Base-by-base conservation (phyloP, 2,797 vertebrate genomes). In the Botia kubotai region DNA sequence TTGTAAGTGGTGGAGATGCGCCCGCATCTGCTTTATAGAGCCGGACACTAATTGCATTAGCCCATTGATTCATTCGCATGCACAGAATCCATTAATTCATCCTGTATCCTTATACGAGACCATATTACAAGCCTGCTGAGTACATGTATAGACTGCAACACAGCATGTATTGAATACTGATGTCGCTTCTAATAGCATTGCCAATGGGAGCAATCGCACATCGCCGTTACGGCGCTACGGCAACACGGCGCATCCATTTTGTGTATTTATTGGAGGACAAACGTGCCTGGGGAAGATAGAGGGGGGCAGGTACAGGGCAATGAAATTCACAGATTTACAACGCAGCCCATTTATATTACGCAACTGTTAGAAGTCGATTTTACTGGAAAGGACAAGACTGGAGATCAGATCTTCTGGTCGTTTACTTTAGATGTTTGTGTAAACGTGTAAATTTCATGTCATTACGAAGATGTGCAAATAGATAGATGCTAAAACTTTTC, bases 11-110 rank as follows among this genome's bases (percentile, higher is more conserved):
- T 57, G 3, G 50, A 66, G 36, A 39, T 66, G 36, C 7, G 36
- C 50, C 69, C 21, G 19, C 76, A 33, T 58, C 39, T 66, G 58
- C 33, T 53, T 80, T 29, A 55, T 72, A 52, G 67, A 80, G 48
- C 26, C 10, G n/a, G 57, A 79, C 55, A 17, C 65, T 77, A 79
- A 84, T 81, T 83, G 72, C 29, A 85, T 81, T 82, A 75, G 63
- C 26, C 46, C 68, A 79, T 71, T 82, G 57, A 85, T 80, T 84
- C 48, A 80, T 82, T 68, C 33, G 3, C 75, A 80, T 80, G 53
- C 77, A 72, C 74, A 68, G 50, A 73, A 58, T 66, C 70, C 62
- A 81, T 79, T 83, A 76, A 76, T 67, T 70, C 52, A 33, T 66
- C 69, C 53, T 43, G 70, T 84, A 79, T 58, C 63, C 60, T 71